Percentiles rank a stretch among this genome's conserved stretches.
These are phyloP conservation scores for Drosophila bifasciata DNA, from an alignment of 1,140 invertebrate genomes.

Conservation along the genomic window DNA sequence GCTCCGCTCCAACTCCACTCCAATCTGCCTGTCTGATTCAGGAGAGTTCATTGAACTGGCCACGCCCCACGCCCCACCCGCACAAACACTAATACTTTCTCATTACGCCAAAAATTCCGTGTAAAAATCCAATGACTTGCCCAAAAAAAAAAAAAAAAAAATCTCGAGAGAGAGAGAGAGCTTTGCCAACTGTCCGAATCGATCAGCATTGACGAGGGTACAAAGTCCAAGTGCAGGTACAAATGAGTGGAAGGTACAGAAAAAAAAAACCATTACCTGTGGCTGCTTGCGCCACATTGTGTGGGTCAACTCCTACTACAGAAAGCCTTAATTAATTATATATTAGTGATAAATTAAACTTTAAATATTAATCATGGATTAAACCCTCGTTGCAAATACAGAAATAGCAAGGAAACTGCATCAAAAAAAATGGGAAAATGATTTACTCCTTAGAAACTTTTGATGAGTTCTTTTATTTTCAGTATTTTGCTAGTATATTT, in stretches of 20 bases:
- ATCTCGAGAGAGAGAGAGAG: constrained; percentile 4
- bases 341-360: no score
- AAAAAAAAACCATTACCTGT: constrained; percentile 5
- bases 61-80: constrained; percentile 8
- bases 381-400: no score
- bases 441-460: no score
- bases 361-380: no score
- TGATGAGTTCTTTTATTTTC: no score
- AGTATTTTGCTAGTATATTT: no score
- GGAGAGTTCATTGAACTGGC: constrained; percentile 16
- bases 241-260: constrained; percentile 5
- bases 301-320: no score
- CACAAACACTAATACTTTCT: constrained; percentile 38
- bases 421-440: no score
- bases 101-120: constrained; percentile 44
- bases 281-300: constrained; percentile 6
- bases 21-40: not conserved
- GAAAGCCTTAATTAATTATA: no score
- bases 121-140: constrained; percentile 44
- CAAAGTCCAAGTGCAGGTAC: constrained; percentile 23
- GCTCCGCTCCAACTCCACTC: no score
- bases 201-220: constrained; percentile 50
- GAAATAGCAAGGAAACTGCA: no score
- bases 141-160: constrained; percentile 42
- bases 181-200: constrained; percentile 47